These are phyloP conservation scores for Bujurquina vittata DNA, from an alignment of 2,113 vertebrate genomes.

Conservation along the genomic window DNA sequence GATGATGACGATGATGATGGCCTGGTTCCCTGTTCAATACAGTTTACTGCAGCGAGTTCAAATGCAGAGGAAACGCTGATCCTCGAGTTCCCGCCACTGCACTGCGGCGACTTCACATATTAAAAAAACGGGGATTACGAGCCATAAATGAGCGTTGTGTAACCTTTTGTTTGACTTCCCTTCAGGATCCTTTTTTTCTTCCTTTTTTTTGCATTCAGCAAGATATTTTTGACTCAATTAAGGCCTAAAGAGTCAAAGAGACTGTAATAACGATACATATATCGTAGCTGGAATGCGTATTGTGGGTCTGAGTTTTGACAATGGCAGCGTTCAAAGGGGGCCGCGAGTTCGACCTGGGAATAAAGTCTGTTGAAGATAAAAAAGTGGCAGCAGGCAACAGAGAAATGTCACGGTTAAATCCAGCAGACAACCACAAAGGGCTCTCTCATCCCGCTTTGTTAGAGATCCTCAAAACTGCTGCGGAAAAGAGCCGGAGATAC, in stretches of 20 bases:
- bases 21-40: constrained; percentile 28
- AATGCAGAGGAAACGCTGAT: constrained; percentile 41
- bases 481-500: constrained; percentile 42
- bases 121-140: constrained; percentile 61
- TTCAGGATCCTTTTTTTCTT: constrained; percentile 39
- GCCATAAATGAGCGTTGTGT: constrained; percentile 34
- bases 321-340: constrained; percentile 40
- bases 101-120: constrained; percentile 56
- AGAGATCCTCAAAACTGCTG: constrained; percentile 46
- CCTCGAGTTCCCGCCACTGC: constrained; percentile 40
- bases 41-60: constrained; percentile 18
- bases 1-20: constrained; percentile 7
- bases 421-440: constrained; percentile 66
- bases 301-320: constrained; percentile 28
- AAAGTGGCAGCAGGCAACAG: constrained; percentile 46
- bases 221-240: constrained; percentile 22
- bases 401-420: constrained; percentile 71
- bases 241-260: background rate
- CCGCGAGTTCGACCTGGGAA: constrained; percentile 52
- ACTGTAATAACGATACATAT: background rate
- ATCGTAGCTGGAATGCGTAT: constrained; percentile 11
- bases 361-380: constrained; percentile 61
- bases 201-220: background rate
- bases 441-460: constrained; percentile 63
- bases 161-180: constrained; percentile 49